A percentile compares a stretch with the other conserved stretches of the same genome.
phyloP scores from a whole-genome alignment of 2,797 vertebrate genomes.

The Acrossocheilus fasciatus region DNA sequence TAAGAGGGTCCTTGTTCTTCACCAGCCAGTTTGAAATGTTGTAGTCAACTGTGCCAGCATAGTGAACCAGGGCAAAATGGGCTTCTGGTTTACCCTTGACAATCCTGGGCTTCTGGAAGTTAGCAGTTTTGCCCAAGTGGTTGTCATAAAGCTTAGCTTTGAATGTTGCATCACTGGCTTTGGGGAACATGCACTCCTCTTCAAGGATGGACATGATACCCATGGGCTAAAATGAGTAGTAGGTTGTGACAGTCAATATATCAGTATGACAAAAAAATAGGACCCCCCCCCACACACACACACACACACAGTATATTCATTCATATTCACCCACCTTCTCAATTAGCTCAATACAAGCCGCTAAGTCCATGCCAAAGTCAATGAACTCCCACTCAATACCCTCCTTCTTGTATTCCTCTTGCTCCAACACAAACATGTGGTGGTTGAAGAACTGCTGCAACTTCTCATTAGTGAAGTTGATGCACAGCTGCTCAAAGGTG shows the following conservation, averaged over 20 bases:
- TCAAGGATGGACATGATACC: slow-evolving; percentile 88
- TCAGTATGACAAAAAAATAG: background rate
- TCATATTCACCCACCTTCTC: slow-evolving; percentile 73
- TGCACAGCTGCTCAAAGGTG: slow-evolving; percentile 73
- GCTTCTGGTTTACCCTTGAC: slow-evolving; percentile 5
- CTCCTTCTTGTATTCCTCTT: slow-evolving; percentile 82
- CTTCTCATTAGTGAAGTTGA: slow-evolving; percentile 79
- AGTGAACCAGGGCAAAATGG: background rate
- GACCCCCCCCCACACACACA: background rate
- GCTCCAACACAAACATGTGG: slow-evolving; percentile 83
- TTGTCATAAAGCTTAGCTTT: slow-evolving; percentile 28
- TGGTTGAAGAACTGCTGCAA: slow-evolving; percentile 88
- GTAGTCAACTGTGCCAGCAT: slow-evolving; percentile 82
- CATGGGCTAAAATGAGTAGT: slow-evolving; percentile 76
- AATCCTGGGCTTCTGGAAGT: slow-evolving; percentile 19
- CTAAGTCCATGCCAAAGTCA: slow-evolving; percentile 82
- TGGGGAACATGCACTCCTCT: slow-evolving; percentile 93
- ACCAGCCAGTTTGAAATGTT: slow-evolving; percentile 83
- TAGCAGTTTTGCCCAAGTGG: background rate
- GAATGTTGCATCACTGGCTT: slow-evolving; percentile 72
- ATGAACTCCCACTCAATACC: slow-evolving; percentile 82
- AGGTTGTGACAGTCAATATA: background rate
- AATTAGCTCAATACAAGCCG: slow-evolving; percentile 82
- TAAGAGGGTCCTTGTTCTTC: slow-evolving; percentile 86
- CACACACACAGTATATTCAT: background rate